A percentile compares a stretch with the other conserved stretches of the same genome.
phyloP scores from a whole-genome alignment of 2,888 invertebrate genomes.

The Drosophila formosana region DNA sequence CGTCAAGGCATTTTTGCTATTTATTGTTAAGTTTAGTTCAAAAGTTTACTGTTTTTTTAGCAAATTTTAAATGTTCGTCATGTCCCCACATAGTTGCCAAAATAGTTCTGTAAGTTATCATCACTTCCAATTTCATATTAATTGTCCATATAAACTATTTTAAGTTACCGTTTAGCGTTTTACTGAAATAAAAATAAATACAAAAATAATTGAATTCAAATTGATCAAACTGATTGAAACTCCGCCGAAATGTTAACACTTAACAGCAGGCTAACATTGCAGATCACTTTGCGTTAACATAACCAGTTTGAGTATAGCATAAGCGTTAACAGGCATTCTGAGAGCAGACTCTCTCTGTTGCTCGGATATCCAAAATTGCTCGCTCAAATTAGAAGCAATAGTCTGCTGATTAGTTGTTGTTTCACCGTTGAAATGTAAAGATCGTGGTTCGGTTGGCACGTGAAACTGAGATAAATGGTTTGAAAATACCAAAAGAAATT shows the following conservation, averaged over 20 bases:
- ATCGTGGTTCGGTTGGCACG: not conserved
- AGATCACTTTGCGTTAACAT: slow-evolving; percentile 36
- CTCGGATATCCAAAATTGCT: not conserved
- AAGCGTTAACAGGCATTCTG: not conserved
- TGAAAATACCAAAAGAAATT: slow-evolving; percentile 17
- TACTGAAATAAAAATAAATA: slow-evolving; percentile 18
- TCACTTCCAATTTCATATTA: slow-evolving; percentile 43
- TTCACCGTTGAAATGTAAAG: slow-evolving; percentile 24
- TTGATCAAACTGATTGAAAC: not conserved
- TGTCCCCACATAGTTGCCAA: slow-evolving; percentile 41
- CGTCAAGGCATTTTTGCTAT: slow-evolving; percentile 32
- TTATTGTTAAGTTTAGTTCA: slow-evolving; percentile 34
- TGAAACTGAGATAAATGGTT: slow-evolving; percentile 5
- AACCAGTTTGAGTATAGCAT: slow-evolving; percentile 43
- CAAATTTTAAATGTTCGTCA: slow-evolving; percentile 32
- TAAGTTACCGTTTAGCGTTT: slow-evolving; percentile 10
- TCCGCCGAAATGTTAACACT: not conserved
- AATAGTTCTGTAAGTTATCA: slow-evolving; percentile 44
- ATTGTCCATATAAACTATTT: slow-evolving; percentile 16
- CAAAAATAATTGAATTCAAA: not conserved
- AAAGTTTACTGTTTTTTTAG: slow-evolving; percentile 38
- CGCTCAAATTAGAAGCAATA: slow-evolving; percentile 9
- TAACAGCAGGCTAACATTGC: slow-evolving; percentile 7
- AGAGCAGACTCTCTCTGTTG: not conserved
- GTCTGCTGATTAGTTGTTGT: slow-evolving; percentile 34